A percentile compares a stretch with the other conserved stretches of the same genome.
These are phyloP conservation scores for Sebastes diploproa DNA, from an alignment of 2,797 vertebrate genomes.

Conservation along the genomic window DNA sequence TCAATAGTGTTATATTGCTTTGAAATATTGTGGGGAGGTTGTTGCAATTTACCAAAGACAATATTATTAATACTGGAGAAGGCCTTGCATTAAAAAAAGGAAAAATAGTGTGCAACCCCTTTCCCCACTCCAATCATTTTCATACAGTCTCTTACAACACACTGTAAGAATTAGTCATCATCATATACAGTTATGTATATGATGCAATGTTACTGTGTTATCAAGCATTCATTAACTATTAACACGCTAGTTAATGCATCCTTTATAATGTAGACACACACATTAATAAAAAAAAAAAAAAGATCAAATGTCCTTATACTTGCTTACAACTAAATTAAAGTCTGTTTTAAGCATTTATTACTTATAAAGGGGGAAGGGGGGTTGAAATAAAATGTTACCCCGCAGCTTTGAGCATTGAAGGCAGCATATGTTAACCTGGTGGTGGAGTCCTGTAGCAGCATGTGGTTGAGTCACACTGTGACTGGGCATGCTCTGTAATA, in stretches of 20 bases:
- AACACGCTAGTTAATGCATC: not conserved
- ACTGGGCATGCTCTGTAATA: conserved; percentile 54
- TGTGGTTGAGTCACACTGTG: conserved; percentile 61
- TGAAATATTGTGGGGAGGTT: not conserved
- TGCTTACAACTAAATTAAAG: not conserved
- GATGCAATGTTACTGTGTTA: not conserved
- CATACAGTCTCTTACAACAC: too few species aligned
- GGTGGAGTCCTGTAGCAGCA: conserved; percentile 3
- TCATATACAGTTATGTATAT: not conserved
- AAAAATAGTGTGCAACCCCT: too few species aligned
- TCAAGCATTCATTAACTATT: not conserved
- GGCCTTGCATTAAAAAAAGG: not conserved
- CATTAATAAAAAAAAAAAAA: not conserved
- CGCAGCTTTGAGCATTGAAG: not conserved
- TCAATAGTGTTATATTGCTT: not conserved
- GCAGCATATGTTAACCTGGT: not conserved
- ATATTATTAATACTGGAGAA: not conserved
- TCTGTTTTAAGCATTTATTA: not conserved
- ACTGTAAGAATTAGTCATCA: not conserved
- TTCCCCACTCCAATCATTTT: too few species aligned
- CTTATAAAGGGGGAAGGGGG: not conserved
- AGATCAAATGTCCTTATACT: not conserved
- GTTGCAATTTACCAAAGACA: not conserved
- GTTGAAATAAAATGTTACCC: not conserved
- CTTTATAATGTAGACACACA: not conserved